phyloP scores from a whole-genome alignment of 2,888 invertebrate species.

The Tridacna gigas region DNA sequence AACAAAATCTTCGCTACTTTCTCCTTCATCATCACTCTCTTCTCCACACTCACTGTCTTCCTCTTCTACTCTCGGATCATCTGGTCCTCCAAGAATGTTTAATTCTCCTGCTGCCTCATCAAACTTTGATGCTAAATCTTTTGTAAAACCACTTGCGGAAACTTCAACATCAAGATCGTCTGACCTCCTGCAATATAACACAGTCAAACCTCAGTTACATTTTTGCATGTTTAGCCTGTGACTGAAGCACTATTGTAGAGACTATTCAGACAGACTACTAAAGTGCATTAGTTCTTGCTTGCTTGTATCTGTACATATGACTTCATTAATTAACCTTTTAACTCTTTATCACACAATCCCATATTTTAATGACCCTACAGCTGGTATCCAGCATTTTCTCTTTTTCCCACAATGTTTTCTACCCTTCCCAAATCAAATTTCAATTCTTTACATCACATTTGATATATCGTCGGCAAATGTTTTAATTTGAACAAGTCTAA shows the following conservation, averaged over 20 bases:
- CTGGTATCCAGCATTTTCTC: not conserved
- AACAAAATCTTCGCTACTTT: slow-evolving; percentile 15
- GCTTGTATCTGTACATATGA: no score
- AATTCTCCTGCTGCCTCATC: slow-evolving; percentile 78
- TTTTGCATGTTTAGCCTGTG: not conserved
- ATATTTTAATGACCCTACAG: not conserved
- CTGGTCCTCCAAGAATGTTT: slow-evolving; percentile 74
- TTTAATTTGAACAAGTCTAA: no score
- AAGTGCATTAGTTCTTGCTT: no score
- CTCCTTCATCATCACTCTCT: slow-evolving; percentile 48
- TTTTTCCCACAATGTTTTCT: not conserved
- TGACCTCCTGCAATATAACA: slow-evolving; percentile 87
- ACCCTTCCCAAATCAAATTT: no score
- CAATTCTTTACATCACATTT: no score
- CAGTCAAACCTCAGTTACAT: not conserved
- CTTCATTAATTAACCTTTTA: not conserved
- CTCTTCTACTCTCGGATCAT: slow-evolving; percentile 59
- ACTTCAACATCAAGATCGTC: slow-evolving; percentile 95
- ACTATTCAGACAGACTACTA: no score
- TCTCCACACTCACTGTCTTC: slow-evolving; percentile 65
- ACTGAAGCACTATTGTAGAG: no score
- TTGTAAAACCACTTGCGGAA: slow-evolving; percentile 95
- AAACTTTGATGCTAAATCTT: slow-evolving; percentile 89
- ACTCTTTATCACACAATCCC: not conserved
- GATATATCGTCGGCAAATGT: no score